These are phyloP conservation scores for Myathropa florea DNA, from an alignment of 2,888 invertebrate genomes.

Conservation along the genomic window DNA sequence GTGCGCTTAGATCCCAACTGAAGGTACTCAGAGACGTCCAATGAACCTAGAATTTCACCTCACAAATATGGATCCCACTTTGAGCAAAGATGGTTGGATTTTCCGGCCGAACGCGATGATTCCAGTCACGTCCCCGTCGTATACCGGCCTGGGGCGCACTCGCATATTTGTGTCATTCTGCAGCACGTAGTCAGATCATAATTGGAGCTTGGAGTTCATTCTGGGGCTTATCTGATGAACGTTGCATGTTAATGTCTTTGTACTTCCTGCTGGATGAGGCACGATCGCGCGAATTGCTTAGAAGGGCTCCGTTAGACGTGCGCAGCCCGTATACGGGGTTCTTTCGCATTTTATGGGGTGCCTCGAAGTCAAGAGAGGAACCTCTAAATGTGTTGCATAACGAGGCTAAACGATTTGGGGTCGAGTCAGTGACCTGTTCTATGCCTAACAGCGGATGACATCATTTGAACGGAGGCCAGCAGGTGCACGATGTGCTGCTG, in stretches of 20 bases:
- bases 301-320: conserved; percentile 31
- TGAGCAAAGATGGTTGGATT: not conserved
- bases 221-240: conserved; percentile 31
- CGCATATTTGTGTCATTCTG: conserved; percentile 28
- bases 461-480: not conserved
- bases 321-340: not conserved
- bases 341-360: not conserved
- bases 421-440: not conserved
- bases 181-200: conserved; percentile 25
- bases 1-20: not conserved
- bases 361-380: not conserved
- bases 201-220: conserved; percentile 20
- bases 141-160: not conserved
- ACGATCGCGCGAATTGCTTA: conserved; percentile 12
- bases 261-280: conserved; percentile 34
- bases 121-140: conserved; percentile 17
- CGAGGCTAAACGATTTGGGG: not conserved
- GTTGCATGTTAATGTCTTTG: conserved; percentile 29
- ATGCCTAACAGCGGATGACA: not conserved
- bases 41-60: not conserved
- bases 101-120: conserved; percentile 22
- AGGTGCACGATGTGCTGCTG: not conserved
- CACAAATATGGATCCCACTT: conserved; percentile 22
- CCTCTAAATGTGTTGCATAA: not conserved
- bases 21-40: not conserved